Conservation (phyloP, 2,113 vertebrate genomes). For the Australoheros scitulus region DNA sequence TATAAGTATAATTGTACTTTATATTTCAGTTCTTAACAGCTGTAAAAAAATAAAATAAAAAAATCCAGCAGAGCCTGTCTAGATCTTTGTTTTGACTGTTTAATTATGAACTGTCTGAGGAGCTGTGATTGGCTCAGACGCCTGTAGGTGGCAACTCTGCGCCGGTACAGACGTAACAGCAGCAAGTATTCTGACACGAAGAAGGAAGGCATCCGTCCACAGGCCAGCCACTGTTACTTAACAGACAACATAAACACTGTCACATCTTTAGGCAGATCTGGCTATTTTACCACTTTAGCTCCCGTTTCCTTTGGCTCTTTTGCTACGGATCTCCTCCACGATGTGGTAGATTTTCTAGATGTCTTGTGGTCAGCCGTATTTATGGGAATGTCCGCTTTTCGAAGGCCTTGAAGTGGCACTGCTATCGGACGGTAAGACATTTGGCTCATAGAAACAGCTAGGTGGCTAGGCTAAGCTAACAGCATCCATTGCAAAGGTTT, state of each 20-base stretch:
- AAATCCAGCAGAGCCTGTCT: not conserved
- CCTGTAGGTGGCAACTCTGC: slow-evolving; percentile 33
- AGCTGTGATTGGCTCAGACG: not conserved
- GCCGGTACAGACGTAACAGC: accelerated
- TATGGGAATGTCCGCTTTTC: slow-evolving; percentile 13
- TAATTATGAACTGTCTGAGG: not conserved
- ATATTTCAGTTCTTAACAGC: too few relatives aligned
- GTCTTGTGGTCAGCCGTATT: slow-evolving; percentile 7
- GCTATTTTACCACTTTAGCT: not conserved
- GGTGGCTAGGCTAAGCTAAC: slow-evolving; percentile 39
- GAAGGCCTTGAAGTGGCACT: slow-evolving; percentile 57
- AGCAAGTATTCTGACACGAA: not conserved
- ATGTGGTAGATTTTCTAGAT: slow-evolving; percentile 1
- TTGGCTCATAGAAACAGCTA: slow-evolving; percentile 6
- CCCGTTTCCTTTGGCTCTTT: not conserved
- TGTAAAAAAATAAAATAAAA: not conserved
- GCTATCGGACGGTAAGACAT: slow-evolving; percentile 64
- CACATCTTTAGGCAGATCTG: not conserved
- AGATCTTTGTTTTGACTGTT: not conserved
- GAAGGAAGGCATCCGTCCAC: slow-evolving; percentile 20
- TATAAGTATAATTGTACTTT: not conserved
- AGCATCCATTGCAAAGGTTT: not conserved
- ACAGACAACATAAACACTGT: slow-evolving; percentile 67
- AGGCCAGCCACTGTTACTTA: slow-evolving; percentile 38
- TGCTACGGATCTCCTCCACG: not conserved